A percentile compares a stretch with the other conserved stretches of the same genome.
phyloP scores from a whole-genome alignment of 2,797 vertebrate genomes.

The Erethizon dorsatum region DNA sequence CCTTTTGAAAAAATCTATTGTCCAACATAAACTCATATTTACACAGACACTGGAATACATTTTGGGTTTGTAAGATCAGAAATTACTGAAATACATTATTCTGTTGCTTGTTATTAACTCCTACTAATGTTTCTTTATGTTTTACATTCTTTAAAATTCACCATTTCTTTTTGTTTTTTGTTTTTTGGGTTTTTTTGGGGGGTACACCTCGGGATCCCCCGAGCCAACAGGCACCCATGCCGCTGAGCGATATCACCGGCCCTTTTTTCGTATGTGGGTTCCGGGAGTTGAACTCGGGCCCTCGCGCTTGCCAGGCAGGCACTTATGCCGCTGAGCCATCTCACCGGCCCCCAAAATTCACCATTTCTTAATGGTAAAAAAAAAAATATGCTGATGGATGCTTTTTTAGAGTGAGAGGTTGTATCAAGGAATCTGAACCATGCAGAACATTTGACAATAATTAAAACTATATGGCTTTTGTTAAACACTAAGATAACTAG shows the following conservation, averaged over 20 bases:
- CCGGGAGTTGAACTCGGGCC: too few relatives aligned
- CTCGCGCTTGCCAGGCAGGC: too few relatives aligned
- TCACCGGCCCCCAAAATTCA: background rate
- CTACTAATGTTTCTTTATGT: background rate
- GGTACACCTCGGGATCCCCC: too few relatives aligned
- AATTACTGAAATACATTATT: background rate
- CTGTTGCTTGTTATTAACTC: background rate
- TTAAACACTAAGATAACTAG: background rate
- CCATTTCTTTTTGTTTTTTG: too few relatives aligned
- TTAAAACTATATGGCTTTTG: conserved; percentile 24
- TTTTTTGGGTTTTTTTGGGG: too few relatives aligned
- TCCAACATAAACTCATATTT: conserved; percentile 5
- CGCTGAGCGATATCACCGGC: too few relatives aligned
- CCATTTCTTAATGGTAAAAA: background rate
- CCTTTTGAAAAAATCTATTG: background rate
- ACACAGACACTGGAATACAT: conserved; percentile 3
- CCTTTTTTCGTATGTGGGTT: too few relatives aligned
- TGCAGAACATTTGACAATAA: background rate
- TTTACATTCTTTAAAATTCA: background rate
- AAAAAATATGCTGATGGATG: background rate
- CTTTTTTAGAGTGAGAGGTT: conserved; percentile 5
- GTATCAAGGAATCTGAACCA: conserved; percentile 39
- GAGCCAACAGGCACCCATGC: too few relatives aligned
- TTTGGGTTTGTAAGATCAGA: conserved; percentile 37
- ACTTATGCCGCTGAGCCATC: too few relatives aligned